phyloP scores from a whole-genome alignment of 2,113 vertebrate species.

The Hydrochoerus hydrochaeris region DNA sequence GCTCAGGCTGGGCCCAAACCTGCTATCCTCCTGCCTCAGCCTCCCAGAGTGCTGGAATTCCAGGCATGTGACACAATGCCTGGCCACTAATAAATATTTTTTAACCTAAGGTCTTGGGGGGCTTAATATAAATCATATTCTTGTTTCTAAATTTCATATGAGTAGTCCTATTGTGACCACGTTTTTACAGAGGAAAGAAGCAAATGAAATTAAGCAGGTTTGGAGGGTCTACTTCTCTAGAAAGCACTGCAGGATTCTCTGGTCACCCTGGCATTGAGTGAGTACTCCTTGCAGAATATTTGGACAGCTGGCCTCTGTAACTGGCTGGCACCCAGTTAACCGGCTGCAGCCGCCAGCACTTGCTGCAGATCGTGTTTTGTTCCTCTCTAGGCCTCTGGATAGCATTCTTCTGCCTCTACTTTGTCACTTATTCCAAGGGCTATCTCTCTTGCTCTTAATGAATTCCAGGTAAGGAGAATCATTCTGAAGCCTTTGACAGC shows the following conservation, averaged over 20 bases:
- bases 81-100: not conserved
- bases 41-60: not conserved
- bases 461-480: conserved; percentile 59
- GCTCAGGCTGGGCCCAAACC: not conserved
- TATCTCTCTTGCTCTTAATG: conserved; percentile 67
- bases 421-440: conserved; percentile 53
- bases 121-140: conserved; percentile 37
- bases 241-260: not conserved
- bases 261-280: not conserved
- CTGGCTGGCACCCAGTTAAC: conserved; percentile 13
- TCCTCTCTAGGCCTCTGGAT: conserved; percentile 38
- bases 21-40: not conserved
- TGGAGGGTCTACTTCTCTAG: not conserved
- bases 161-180: not conserved
- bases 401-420: conserved; percentile 59
- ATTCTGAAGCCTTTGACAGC: conserved; percentile 57
- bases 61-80: not conserved
- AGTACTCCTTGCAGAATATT: not conserved
- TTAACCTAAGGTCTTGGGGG: not conserved
- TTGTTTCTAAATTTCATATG: conserved; percentile 17
- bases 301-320: not conserved
- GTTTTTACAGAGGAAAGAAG: conserved; percentile 25
- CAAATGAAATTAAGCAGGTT: not conserved
- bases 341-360: not conserved
- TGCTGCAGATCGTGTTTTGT: conserved; percentile 38